Base-by-base conservation (phyloP, 92 coral and sea anemone genomes). In the Epizoanthus fatuus region DNA sequence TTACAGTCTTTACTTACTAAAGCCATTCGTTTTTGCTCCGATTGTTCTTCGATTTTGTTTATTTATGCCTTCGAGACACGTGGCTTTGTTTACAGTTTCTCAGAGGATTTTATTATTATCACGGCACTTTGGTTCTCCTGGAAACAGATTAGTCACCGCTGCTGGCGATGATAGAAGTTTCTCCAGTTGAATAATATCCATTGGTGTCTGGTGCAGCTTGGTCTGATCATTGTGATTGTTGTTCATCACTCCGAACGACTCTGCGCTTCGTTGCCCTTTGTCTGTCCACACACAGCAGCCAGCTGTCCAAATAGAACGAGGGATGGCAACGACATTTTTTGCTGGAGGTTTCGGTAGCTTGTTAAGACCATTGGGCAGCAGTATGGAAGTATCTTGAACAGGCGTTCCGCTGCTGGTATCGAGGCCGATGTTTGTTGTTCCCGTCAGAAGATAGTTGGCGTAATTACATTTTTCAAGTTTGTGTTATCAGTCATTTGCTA, bases 231-330 rank as follows among this genome's bases (percentile, higher is more conserved):
- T 12, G 10, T 19, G 79, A 44, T 83, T 83, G 44, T 83, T 83
- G 47, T 42, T 83, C 80, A 83, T 83, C 3, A 83, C 87, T 7
- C 69, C 87, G 40, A 83, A 83, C 5, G 87, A 83, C 72, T 83
- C 87, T 42, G 63, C 87, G 1, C 2, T 2, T 16, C 29, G n/a
- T 63, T 63, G 19, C 13, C 35, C 22, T 22, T 35, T 12, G 17
- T 52, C 75, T 0, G 0, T 7, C 92, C 92, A 89, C 5, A 79
- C 52, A 60, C 92, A 89, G 63, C 92, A 89, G 39, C 86, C 92
- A 5, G 87, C 92, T n/a, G 92, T 84, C 92, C 92, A 89, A 19
- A 89, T 39, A 4, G 92, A 74, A 3, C 73, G 84, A 57, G 92
- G 88, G 19, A 71, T 68, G 8, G 19, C 78, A 32, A 87, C 57